Conservation (phyloP, 2,888 invertebrate genomes). For the Hipparchia semele region DNA sequence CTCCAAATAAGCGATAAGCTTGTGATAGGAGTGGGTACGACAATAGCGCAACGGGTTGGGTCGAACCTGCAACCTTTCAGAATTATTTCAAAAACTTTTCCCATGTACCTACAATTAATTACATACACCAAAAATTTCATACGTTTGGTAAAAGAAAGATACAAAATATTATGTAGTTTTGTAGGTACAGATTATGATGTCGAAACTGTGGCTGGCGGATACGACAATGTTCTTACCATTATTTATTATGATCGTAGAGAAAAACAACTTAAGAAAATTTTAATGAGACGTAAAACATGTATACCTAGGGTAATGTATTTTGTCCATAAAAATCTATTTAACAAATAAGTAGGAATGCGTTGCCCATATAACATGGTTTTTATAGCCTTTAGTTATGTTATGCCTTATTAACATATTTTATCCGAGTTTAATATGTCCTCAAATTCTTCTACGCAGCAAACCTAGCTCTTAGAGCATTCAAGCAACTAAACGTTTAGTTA, state of each 20-base stretch:
- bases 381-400: too few species aligned
- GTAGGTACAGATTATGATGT: background rate
- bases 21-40: too few species aligned
- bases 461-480: too few species aligned
- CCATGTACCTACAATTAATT: background rate
- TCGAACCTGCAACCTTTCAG: too few species aligned
- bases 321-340: background rate
- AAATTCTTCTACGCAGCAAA: too few species aligned
- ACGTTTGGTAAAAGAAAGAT: background rate
- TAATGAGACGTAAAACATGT: background rate
- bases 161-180: background rate
- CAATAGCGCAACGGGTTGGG: too few species aligned
- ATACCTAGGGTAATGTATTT: background rate
- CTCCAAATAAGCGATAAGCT: too few species aligned
- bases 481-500: too few species aligned
- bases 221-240: background rate
- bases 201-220: background rate
- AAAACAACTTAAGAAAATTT: background rate
- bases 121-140: background rate
- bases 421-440: too few species aligned
- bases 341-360: background rate
- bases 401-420: too few species aligned
- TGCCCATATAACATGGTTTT: background rate
- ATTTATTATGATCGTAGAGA: background rate
- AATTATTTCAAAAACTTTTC: constrained; percentile 19